Percentiles rank a stretch among this genome's conserved stretches.
These are phyloP conservation scores for Junco hyemalis DNA, from an alignment of 2,113 vertebrate genomes.

Conservation along the genomic window DNA sequence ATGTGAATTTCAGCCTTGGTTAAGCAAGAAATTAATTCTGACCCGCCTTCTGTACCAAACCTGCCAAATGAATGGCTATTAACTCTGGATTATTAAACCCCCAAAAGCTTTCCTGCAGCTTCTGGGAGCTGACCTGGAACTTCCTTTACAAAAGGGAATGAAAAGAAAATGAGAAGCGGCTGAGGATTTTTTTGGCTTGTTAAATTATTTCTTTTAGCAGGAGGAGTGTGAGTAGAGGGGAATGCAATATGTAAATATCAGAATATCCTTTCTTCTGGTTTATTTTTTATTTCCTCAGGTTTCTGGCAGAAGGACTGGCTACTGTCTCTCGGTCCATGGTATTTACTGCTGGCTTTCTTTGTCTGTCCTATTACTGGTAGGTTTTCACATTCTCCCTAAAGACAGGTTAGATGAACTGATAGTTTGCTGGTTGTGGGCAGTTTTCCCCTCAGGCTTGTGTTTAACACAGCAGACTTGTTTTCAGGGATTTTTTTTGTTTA, in stretches of 20 bases:
- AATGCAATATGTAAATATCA: background rate
- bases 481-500: too few species aligned
- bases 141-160: constrained; percentile 1
- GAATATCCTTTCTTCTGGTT: background rate
- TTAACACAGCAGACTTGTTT: background rate
- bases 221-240: accelerated
- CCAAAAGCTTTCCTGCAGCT: constrained; percentile 55
- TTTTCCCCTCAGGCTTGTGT: background rate
- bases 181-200: background rate
- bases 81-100: constrained; percentile 62
- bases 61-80: constrained; percentile 69
- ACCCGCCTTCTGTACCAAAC: background rate
- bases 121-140: constrained; percentile 66
- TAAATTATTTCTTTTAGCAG: background rate
- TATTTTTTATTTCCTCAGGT: background rate
- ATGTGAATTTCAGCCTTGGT: constrained; percentile 32
- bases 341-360: background rate
- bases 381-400: background rate
- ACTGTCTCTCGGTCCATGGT: background rate
- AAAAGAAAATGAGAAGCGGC: constrained; percentile 42
- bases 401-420: background rate
- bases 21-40: constrained; percentile 50
- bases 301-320: background rate
- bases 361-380: background rate
- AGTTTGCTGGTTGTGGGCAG: background rate